Base-by-base conservation (phyloP, 2,888 invertebrate genomes). In the Siphlonurus alternatus region DNA sequence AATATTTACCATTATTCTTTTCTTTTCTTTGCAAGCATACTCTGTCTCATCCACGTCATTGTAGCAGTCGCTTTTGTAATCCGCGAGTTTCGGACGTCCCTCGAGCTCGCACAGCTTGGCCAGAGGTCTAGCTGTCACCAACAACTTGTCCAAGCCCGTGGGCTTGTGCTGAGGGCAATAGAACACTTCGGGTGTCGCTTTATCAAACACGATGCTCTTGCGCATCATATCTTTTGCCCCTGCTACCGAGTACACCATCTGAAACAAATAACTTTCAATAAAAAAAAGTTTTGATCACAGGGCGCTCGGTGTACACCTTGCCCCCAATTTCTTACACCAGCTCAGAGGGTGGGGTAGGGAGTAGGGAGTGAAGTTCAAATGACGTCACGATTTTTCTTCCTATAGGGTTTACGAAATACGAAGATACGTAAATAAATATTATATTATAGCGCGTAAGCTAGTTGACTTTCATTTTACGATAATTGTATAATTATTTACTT, bases 11-110 rank as follows among this genome's bases (percentile, higher is more conserved):
- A 87, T 86, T 71, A 88, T 88, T 72, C 88, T 78, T 72, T 85
- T 84, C 73, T 88, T 88, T 74, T 88, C 88, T 74, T 87, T 87
- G 77, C 89, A 89, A 2, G 88, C 89, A 73, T 84, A 88, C 68
- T 86, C 85, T 23, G 85, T 82, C 75, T 89, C 89, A 74, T 88
- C 88, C 20, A 88, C 83, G 73, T 89, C 87, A 73, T 87, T 84
- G 76, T 87, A 89, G 71, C 89, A 89, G 71, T 88, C 89, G 62
- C 86, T 85, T 74, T 86, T 86, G 76, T 87, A 87, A 70, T 86
- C 84, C 67, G 82, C 81, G 0, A 88, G 88, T 66, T 87, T 74
- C 59, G 81, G 79, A 66, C 80, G 80, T 7, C 88, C 88, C 72
- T 86, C 86, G 71, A 82, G 86, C 74, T 89, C 87, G 71, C 89